Percentiles rank a stretch among this genome's conserved stretches.
These are phyloP conservation scores for Drosophila merina DNA, from an alignment of 2,888 invertebrate species.

Conservation along the genomic window DNA sequence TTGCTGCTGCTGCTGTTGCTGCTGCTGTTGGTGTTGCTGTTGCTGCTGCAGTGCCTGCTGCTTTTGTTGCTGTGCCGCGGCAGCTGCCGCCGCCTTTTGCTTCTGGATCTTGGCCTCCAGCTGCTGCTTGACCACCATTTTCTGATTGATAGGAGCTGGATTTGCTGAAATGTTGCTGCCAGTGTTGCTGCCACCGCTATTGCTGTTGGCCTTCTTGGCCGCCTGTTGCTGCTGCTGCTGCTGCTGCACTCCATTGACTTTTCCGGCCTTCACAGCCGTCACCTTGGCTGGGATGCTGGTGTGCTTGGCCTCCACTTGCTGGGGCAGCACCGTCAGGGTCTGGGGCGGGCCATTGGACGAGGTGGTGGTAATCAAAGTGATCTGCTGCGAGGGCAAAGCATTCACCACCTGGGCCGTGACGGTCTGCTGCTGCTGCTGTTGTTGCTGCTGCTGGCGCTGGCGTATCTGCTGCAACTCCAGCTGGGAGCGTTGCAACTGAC, in stretches of 20 bases:
- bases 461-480: conserved; percentile 89
- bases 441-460: conserved; percentile 82
- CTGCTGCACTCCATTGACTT: conserved; percentile 56
- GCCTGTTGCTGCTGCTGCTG: conserved; percentile 53
- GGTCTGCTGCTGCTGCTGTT: conserved; percentile 75
- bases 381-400: conserved; percentile 80
- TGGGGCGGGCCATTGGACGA: conserved; percentile 64
- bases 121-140: conserved; percentile 87
- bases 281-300: conserved; percentile 72
- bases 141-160: conserved; percentile 83
- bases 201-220: conserved; percentile 25
- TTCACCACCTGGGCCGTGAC: conserved; percentile 76
- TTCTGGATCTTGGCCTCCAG: conserved; percentile 89
- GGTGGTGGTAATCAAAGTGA: conserved; percentile 81
- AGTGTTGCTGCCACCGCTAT: conserved; percentile 13
- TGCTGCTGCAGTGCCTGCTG: conserved; percentile 73
- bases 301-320: conserved; percentile 57
- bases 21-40: conserved; percentile 69
- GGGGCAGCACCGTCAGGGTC: conserved; percentile 74
- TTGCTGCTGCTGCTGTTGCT: conserved; percentile 63
- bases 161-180: conserved; percentile 29
- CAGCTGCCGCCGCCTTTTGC: conserved; percentile 83
- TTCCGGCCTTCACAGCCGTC: conserved; percentile 64
- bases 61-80: conserved; percentile 81
- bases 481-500: conserved; percentile 91